Percentiles rank a stretch among this genome's conserved stretches.
Conservation (phyloP, 2,888 invertebrate species). For the Ornithoptera alexandrae region DNA sequence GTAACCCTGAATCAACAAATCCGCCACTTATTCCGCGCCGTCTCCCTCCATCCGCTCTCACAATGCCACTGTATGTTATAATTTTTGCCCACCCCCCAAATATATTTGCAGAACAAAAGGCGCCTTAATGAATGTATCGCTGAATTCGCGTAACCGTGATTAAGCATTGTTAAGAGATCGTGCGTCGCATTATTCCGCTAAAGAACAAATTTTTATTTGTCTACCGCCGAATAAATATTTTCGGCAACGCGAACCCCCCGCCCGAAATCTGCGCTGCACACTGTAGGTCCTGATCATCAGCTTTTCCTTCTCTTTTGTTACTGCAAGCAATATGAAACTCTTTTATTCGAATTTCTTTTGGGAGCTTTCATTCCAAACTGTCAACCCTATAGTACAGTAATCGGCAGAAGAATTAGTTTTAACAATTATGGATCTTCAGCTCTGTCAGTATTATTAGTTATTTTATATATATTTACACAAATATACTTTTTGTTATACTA, state of each 20-base stretch:
- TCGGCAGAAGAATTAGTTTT: too few relatives aligned
- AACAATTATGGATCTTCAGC: too few relatives aligned
- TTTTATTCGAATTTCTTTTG: background rate
- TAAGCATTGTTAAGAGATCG: conserved; percentile 67
- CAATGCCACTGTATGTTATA: conserved; percentile 76
- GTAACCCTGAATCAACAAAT: conserved; percentile 54
- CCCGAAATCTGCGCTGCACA: background rate
- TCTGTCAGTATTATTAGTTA: too few relatives aligned
- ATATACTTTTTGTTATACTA: too few relatives aligned
- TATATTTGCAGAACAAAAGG: conserved; percentile 74
- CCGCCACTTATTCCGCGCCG: conserved; percentile 67
- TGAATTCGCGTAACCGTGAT: conserved; percentile 73
- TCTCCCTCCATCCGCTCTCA: conserved; percentile 48
- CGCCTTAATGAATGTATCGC: conserved; percentile 76
- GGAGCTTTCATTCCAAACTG: too few relatives aligned
- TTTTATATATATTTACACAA: too few relatives aligned
- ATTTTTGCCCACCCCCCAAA: conserved; percentile 76
- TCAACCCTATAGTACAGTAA: too few relatives aligned
- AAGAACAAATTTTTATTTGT: conserved; percentile 35
- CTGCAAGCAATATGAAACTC: too few relatives aligned
- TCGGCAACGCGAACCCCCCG: conserved; percentile 16
- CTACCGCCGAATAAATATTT: conserved; percentile 22
- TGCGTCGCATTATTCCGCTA: conserved; percentile 34
- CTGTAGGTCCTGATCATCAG: background rate
- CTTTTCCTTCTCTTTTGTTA: conserved; percentile 2